phyloP scores from a whole-genome alignment of 2,113 vertebrate genomes.

The Damaliscus lunatus region DNA sequence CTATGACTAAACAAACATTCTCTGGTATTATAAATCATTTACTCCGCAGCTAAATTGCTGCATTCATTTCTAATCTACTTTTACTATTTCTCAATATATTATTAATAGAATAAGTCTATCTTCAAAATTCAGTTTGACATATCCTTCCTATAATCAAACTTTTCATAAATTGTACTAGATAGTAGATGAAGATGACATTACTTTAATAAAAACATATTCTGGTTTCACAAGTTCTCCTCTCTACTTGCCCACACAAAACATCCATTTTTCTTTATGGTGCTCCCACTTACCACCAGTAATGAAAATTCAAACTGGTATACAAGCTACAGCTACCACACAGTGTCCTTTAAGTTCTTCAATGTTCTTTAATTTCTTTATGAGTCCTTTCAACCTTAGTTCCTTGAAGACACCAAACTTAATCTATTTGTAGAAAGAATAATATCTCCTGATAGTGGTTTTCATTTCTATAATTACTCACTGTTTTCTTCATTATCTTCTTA shows the following conservation, averaged over 20 bases:
- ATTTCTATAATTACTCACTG: background rate
- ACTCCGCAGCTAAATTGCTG: background rate
- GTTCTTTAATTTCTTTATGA: background rate
- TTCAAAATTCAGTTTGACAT: background rate
- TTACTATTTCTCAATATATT: background rate
- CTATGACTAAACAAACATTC: background rate
- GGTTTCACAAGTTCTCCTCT: background rate
- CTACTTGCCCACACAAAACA: background rate
- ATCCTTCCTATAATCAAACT: background rate
- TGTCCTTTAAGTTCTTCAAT: background rate
- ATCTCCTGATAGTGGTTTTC: background rate
- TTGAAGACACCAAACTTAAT: background rate
- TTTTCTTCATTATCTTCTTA: background rate
- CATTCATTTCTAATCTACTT: background rate
- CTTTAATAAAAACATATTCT: background rate
- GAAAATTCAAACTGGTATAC: background rate
- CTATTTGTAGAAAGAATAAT: background rate
- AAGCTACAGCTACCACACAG: background rate
- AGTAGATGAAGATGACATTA: background rate
- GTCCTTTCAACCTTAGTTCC: background rate
- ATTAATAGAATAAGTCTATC: background rate
- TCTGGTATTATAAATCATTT: background rate
- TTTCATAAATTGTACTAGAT: background rate
- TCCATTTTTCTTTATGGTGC: background rate
- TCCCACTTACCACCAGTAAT: background rate